Evolutionary conservation across 2,888 invertebrate genomes (phyloP), one percentile per base, ranked within the genome.

Genomic region (Drosophila anomalata): DNA sequence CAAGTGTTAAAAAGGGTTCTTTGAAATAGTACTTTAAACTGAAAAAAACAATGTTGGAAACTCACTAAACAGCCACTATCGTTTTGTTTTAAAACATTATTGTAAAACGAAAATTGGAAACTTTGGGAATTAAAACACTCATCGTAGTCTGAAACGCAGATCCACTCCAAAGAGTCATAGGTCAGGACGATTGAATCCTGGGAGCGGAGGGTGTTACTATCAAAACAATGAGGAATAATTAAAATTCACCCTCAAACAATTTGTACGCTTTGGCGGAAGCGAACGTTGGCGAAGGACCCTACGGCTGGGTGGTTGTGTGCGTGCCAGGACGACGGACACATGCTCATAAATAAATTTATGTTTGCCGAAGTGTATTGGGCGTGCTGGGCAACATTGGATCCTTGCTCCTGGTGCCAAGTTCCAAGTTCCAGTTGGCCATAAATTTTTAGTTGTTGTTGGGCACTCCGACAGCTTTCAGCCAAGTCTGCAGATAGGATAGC

Each of bases 191-290:
- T 22, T 56, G 17, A 8, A 14, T 46, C 9, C 26, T 24, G 20
- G 20, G 12, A 26, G 20, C 12, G 9, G 22, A 14, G 31, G 8
- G 73, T 78, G 75, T 71, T 72, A 69, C 78, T 83, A 81, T 84
- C 84, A 84, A 81, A 86, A 88, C 88, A 88, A 88, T 88, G 87
- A 88, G 75, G 87, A 86, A 86, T 89, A 88, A 88, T 88, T 88
- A 88, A 87, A 89, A 89, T 88, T 84, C 78, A 79, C 84, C 88
- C 89, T 77, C 87, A 77, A 86, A 80, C 87, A 86, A 87, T 89
- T 87, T 87, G 87, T 79, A 66, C 74, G 70, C 80, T 36, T 66
- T 56, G 57, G 71, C 78, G 80, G 78, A 83, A 83, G 76, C 74
- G 74, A 78, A 70, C 52, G 41, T 56, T 12, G 55, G 52, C 33